These are phyloP conservation scores for Protomyctophum bolini DNA, from an alignment of 2,113 vertebrate species.

Conservation along the genomic window DNA sequence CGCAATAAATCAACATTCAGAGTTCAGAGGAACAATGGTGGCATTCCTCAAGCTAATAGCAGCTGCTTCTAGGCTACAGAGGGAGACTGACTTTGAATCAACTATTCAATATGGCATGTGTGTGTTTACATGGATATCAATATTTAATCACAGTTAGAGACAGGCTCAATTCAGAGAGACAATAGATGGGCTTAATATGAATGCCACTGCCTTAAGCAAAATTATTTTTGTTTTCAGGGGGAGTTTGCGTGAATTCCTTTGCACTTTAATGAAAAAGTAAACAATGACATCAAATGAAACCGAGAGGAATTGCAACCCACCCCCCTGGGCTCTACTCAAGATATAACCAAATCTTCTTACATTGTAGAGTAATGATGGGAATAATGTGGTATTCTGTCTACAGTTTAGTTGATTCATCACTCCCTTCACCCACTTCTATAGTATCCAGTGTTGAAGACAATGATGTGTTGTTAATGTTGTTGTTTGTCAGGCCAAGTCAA, in stretches of 20 bases:
- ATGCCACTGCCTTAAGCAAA: slow-evolving; percentile 47
- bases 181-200: slow-evolving; percentile 57
- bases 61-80: slow-evolving; percentile 44
- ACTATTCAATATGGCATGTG: slow-evolving; percentile 60
- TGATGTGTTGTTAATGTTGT: slow-evolving; percentile 55
- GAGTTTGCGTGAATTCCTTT: slow-evolving; percentile 46
- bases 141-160: slow-evolving; percentile 75
- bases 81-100: slow-evolving; percentile 66
- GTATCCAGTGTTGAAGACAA: slow-evolving; percentile 36
- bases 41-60: slow-evolving; percentile 65
- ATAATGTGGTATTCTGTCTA: slow-evolving; percentile 41
- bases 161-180: slow-evolving; percentile 57
- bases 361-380: slow-evolving; percentile 48
- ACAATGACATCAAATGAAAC: slow-evolving; percentile 55
- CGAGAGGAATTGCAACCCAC: slow-evolving; percentile 37
- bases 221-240: slow-evolving; percentile 36
- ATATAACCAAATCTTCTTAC: slow-evolving; percentile 35
- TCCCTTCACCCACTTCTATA: slow-evolving; percentile 36
- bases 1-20: slow-evolving; percentile 84
- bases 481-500: slow-evolving; percentile 71
- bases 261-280: slow-evolving; percentile 64
- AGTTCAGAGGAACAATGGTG: slow-evolving; percentile 58
- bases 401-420: slow-evolving; percentile 41
- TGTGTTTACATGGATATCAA: slow-evolving; percentile 73
- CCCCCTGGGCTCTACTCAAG: slow-evolving; percentile 25